These are phyloP conservation scores for Germaria angustata DNA, from an alignment of 2,888 invertebrate species.

Conservation along the genomic window DNA sequence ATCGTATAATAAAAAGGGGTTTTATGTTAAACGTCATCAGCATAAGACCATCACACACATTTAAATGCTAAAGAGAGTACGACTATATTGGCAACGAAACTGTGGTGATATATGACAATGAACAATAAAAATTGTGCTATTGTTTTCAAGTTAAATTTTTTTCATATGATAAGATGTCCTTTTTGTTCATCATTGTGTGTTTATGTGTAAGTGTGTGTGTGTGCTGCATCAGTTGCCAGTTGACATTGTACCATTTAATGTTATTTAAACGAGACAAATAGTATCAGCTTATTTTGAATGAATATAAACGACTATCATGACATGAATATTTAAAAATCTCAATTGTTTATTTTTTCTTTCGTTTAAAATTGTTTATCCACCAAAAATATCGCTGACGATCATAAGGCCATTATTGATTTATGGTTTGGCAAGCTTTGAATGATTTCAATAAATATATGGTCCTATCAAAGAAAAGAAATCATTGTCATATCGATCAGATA, in stretches of 20 bases:
- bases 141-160: conserved; percentile 40
- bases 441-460: conserved; percentile 8
- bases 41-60: conserved; percentile 31
- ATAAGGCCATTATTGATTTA: conserved; percentile 46
- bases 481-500: conserved; percentile 16
- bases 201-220: not conserved
- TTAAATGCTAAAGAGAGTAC: not conserved
- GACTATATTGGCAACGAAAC: conserved; percentile 30
- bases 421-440: conserved; percentile 24
- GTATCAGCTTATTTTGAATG: conserved; percentile 50
- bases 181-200: not conserved
- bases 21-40: conserved; percentile 52
- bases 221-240: conserved; percentile 45
- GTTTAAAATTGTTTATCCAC: not conserved
- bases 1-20: conserved; percentile 13
- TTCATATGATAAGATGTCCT: conserved; percentile 43
- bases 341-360: conserved; percentile 38
- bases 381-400: conserved; percentile 32
- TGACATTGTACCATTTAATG: conserved; percentile 37
- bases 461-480: not conserved
- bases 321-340: conserved; percentile 61
- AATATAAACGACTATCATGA: conserved; percentile 40
- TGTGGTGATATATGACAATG: conserved; percentile 64
- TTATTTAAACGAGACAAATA: conserved; percentile 65
- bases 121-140: conserved; percentile 62